Evolutionary conservation across 2,113 vertebrate genomes (phyloP), one percentile per base, ranked within the genome.

Genomic region (Cairina moschata): DNA sequence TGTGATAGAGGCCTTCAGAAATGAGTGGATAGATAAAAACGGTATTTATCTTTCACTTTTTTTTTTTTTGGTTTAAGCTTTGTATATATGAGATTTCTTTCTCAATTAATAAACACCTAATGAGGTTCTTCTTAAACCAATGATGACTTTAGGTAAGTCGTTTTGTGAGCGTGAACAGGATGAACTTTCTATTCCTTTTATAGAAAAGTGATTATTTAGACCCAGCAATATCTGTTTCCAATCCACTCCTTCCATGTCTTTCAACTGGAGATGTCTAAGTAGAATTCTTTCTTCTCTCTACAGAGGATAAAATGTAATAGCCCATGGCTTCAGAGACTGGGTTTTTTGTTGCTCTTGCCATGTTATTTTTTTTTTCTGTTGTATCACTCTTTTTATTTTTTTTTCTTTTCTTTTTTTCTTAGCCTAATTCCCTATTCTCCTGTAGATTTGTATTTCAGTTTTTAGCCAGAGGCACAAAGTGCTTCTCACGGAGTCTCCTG

Each of bases 381-480:
- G 36, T 75, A 62, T 55, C 5, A n/a, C 13, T 71, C 80, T 48
- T 50, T 42, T 50, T 32, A 75, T 48, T 46, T 48, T 48, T 20
- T 46, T 59, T 36, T 44, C 87, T 75, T 69, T 59, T 52, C 22
- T 1, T 48, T 89, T 86, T 69, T 59, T 48, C 74, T 93, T 83
- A 78, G n/a, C 67, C 44, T 93, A 84, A 95, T 83, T 96, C 82
- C 92, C 92, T 79, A 63, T 92, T 94, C 75, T 80, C 68, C 81
- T 90, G 88, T 90, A 91, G 69, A 92, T 92, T 81, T 93, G 81
- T 80, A 63, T 63, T 92, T 95, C 86, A 74, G 67, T 73, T 93
- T 96, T 94, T 90, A 96, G 95, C 90, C 84, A 91, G 91, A 38
- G 23, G 90, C 94, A 90, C 23, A 32, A 90, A 96, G 81, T 82